phyloP scores from a whole-genome alignment of 64 coral and sea anemone genomes.

The Stichodactyla mertensii region DNA sequence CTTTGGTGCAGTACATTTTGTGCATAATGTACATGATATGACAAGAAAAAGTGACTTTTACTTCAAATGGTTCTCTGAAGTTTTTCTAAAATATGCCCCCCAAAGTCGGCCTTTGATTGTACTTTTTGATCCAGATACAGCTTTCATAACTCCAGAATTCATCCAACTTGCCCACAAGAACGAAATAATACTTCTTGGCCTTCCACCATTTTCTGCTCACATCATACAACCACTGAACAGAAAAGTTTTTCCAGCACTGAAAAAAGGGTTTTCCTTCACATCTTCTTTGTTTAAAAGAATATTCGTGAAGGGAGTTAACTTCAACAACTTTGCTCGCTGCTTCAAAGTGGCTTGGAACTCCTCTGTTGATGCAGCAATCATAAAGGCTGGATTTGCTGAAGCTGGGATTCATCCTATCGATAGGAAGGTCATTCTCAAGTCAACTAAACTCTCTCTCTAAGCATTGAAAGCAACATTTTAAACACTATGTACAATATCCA shows the following conservation, averaged over 20 bases:
- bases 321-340: constrained; percentile 4
- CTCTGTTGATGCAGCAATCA: not conserved
- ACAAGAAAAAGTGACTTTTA: constrained; percentile 27
- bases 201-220: constrained; percentile 10
- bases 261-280: not conserved
- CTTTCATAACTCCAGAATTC: constrained; percentile 19
- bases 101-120: not conserved
- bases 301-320: constrained; percentile 4
- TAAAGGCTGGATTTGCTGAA: constrained; percentile 15
- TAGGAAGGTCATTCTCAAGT: not conserved
- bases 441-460: too few species aligned
- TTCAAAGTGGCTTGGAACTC: constrained; percentile 19
- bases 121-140: constrained; percentile 16
- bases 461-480: too few species aligned
- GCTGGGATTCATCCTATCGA: constrained; percentile 10
- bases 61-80: constrained; percentile 17
- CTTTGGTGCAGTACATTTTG: not conserved
- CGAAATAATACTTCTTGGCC: constrained; percentile 1
- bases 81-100: constrained; percentile 14
- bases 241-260: constrained; percentile 10
- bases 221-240: constrained; percentile 3
- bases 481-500: too few species aligned
- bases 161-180: constrained; percentile 11
- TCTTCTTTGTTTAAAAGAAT: not conserved
- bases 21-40: not conserved